Percentiles rank a stretch among this genome's conserved stretches.
Evolutionary conservation across 2,888 invertebrate genomes (phyloP).

Genomic region (Teleiodes luculella): DNA sequence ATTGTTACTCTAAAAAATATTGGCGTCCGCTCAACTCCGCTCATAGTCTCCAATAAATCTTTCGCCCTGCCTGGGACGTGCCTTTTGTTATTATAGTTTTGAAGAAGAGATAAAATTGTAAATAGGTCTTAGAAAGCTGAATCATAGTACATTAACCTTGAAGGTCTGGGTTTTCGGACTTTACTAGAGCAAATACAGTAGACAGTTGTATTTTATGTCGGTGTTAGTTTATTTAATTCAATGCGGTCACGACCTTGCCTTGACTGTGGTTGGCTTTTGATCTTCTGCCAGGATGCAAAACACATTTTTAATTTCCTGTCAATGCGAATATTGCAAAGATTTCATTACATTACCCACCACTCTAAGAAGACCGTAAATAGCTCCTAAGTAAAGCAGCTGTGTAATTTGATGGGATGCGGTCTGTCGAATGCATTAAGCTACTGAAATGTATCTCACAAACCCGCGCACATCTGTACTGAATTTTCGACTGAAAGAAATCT

Average conservation of each 20-base stretch:
- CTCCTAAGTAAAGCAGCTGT: background rate
- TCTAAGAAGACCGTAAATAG: background rate
- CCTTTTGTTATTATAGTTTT: background rate
- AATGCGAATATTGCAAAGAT: background rate
- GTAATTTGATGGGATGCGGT: background rate
- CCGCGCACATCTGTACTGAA: conserved; percentile 28
- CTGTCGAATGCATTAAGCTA: background rate
- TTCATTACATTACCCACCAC: background rate
- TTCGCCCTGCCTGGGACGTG: background rate
- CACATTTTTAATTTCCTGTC: background rate
- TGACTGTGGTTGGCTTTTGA: conserved; percentile 33
- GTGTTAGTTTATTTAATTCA: conserved; percentile 41
- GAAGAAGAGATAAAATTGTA: conserved; percentile 2
- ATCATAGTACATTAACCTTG: background rate
- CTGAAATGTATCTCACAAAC: background rate
- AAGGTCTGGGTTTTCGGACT: background rate
- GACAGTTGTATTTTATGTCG: background rate
- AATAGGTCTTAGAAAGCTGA: background rate
- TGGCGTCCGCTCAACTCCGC: background rate
- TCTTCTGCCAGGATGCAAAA: conserved; percentile 42
- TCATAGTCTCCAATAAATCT: background rate
- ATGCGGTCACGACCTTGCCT: conserved; percentile 55
- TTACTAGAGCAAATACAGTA: background rate
- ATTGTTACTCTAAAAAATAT: background rate
- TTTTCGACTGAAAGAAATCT: conserved; percentile 25